Evolutionary conservation across 92 coral and sea anemone species (phyloP).

Genomic region (Actinernus sp.): DNA sequence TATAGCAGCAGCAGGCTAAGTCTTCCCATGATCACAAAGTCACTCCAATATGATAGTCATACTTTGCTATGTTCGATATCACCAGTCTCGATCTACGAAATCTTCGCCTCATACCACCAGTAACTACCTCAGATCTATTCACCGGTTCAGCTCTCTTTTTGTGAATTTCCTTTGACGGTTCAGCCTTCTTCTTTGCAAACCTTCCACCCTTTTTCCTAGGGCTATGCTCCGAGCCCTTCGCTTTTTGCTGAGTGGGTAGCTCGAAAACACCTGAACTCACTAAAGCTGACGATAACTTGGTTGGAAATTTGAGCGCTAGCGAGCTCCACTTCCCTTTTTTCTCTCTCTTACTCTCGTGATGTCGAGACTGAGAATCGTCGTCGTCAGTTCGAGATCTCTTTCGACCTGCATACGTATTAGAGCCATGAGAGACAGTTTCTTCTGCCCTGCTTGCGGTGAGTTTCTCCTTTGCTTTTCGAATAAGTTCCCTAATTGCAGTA

Average conservation of each 20-base stretch:
- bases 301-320: slow-evolving; percentile 3
- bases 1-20: too few relatives aligned
- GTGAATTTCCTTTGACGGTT: neutral
- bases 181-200: slow-evolving; percentile 7
- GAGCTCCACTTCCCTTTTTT: slow-evolving; percentile 19
- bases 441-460: neutral
- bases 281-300: neutral
- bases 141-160: neutral
- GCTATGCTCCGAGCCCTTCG: slow-evolving; percentile 9
- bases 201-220: slow-evolving; percentile 22
- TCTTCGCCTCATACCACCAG: slow-evolving; percentile 66
- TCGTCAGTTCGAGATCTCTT: slow-evolving; percentile 48
- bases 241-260: neutral
- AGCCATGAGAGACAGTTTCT: too few relatives aligned
- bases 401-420: slow-evolving; percentile 25
- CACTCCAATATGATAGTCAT: slow-evolving; percentile 83
- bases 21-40: slow-evolving; percentile 48
- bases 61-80: slow-evolving; percentile 60
- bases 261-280: slow-evolving; percentile 14
- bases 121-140: slow-evolving; percentile 17
- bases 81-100: slow-evolving; percentile 59
- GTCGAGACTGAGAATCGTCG: slow-evolving; percentile 3
- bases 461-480: slow-evolving; percentile 52
- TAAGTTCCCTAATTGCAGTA: slow-evolving; percentile 62
- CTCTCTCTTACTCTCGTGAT: slow-evolving; percentile 28